Evolutionary conservation across 2,113 vertebrate species (phyloP).

Genomic region (Sander vitreus): DNA sequence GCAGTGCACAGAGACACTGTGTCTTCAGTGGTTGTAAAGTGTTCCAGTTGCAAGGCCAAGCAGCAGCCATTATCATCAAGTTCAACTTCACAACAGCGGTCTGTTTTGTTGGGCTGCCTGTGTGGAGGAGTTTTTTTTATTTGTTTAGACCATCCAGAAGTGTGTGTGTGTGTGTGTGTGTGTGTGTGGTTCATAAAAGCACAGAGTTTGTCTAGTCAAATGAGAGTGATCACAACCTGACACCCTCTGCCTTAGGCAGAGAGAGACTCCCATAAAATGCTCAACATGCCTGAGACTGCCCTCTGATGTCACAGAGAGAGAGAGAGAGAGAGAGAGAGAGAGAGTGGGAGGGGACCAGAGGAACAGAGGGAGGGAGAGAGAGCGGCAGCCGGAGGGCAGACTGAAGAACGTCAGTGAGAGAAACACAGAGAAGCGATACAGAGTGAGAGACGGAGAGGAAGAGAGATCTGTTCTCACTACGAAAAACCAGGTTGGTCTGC

Average conservation of each 20-base stretch:
- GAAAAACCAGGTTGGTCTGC: constrained; percentile 43
- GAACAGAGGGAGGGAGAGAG: constrained; percentile 72
- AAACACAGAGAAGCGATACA: constrained; percentile 48
- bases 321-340: constrained; percentile 46
- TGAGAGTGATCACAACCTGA: constrained; percentile 41
- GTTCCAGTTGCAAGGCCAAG: constrained; percentile 15
- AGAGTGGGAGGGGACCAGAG: constrained; percentile 67
- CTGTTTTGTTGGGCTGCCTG: constrained; percentile 40
- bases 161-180: not conserved
- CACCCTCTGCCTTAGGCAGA: constrained; percentile 46
- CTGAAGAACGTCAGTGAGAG: constrained; percentile 62
- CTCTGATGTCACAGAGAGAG: constrained; percentile 82
- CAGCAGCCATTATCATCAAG: constrained; percentile 38
- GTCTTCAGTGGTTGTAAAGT: constrained; percentile 1
- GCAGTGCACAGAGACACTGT: not conserved
- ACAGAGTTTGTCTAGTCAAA: constrained; percentile 15
- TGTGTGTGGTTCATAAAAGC: constrained; percentile 11
- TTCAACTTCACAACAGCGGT: constrained; percentile 29
- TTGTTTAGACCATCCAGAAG: constrained; percentile 19
- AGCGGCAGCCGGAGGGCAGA: constrained; percentile 74
- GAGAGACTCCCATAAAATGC: constrained; percentile 79
- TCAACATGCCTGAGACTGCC: constrained; percentile 84
- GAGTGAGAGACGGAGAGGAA: constrained; percentile 57
- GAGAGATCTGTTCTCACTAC: constrained; percentile 44
- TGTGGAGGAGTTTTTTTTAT: constrained; percentile 54